Conservation (phyloP, 2,113 vertebrate genomes). For the Chaetura pelagica region DNA sequence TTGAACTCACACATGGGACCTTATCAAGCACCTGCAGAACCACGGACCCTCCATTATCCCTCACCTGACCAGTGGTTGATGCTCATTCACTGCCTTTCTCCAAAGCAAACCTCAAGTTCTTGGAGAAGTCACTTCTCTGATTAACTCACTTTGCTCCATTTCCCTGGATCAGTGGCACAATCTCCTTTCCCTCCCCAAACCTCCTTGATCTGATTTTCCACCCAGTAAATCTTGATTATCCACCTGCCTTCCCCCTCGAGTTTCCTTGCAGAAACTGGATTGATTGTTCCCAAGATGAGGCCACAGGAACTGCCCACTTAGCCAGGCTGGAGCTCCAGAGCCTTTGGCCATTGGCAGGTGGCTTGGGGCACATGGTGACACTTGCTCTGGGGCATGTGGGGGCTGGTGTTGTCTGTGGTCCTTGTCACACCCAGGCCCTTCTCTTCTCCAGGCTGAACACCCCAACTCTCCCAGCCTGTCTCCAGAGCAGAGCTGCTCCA, state of each 20-base stretch:
- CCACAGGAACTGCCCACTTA: slow-evolving; percentile 41
- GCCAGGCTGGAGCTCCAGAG: background rate
- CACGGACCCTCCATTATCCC: background rate
- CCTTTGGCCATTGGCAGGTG: background rate
- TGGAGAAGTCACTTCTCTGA: background rate
- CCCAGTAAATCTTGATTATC: slow-evolving; percentile 42
- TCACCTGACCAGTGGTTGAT: background rate
- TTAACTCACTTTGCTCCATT: background rate
- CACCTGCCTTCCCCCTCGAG: background rate
- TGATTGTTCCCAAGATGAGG: slow-evolving; percentile 52
- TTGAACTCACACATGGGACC: background rate
- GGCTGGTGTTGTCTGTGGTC: background rate
- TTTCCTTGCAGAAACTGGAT: slow-evolving; percentile 54
- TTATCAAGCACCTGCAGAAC: background rate
- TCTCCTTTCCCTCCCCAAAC: background rate
- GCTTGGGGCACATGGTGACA: background rate
- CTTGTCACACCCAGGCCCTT: background rate
- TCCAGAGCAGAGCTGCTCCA: no score
- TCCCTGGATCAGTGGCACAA: background rate
- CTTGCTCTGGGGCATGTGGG: background rate
- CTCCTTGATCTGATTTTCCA: slow-evolving; percentile 29
- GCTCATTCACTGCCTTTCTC: background rate
- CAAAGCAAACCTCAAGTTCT: background rate
- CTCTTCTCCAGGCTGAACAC: no score
- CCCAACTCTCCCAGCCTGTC: no score